These are phyloP conservation scores for Rhyzopertha dominica DNA, from an alignment of 1,140 invertebrate species.

Conservation along the genomic window DNA sequence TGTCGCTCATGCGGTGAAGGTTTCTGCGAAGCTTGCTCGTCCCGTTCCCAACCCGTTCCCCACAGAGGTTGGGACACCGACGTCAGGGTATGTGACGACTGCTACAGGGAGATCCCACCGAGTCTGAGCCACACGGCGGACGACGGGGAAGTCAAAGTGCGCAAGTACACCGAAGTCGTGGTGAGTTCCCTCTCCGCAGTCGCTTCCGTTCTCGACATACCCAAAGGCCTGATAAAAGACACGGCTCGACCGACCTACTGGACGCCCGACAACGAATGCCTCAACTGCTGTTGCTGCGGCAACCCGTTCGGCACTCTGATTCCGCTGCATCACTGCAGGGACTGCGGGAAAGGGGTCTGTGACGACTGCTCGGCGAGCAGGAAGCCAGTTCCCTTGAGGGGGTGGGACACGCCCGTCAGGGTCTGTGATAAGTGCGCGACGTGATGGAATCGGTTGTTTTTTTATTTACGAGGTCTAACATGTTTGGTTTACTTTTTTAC, in stretches of 20 bases:
- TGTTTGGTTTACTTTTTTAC: no score
- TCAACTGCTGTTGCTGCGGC: constrained; percentile 62
- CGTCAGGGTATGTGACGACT: constrained; percentile 66
- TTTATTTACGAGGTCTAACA: no score
- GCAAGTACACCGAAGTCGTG: constrained; percentile 61
- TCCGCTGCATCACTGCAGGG: constrained; percentile 69
- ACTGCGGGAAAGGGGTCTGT: constrained; percentile 68
- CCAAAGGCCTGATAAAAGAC: constrained; percentile 65
- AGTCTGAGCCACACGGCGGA: constrained; percentile 32
- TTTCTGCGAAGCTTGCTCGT: constrained; percentile 64
- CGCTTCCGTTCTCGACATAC: constrained; percentile 37
- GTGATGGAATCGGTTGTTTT: no score
- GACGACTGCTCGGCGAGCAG: constrained; percentile 58
- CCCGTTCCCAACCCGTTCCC: constrained; percentile 57
- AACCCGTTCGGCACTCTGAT: constrained; percentile 52
- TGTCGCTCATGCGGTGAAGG: constrained; percentile 73
- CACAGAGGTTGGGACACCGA: constrained; percentile 57
- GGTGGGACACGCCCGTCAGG: constrained; percentile 64
- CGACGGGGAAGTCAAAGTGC: constrained; percentile 49
- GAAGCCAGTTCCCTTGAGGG: constrained; percentile 60
- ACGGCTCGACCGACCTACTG: constrained; percentile 74
- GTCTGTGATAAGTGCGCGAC: constrained; percentile 60
- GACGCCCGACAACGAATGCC: constrained; percentile 69
- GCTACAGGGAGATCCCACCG: constrained; percentile 46
- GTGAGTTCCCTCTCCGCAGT: constrained; percentile 56